Base-by-base conservation (phyloP, 2,888 invertebrate species). In the Drosophila gaucha region DNA sequence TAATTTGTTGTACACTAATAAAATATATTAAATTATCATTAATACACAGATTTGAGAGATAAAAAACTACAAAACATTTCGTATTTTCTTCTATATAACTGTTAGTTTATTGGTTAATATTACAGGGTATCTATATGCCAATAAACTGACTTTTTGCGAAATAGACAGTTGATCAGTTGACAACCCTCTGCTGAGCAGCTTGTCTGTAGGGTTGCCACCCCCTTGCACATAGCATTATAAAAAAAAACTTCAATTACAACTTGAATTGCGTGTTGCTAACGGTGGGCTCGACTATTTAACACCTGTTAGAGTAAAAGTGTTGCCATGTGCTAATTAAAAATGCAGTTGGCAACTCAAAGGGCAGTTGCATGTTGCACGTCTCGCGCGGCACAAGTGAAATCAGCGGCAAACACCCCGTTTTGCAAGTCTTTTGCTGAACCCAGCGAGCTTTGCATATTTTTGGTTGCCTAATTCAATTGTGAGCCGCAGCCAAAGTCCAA, bases 261-360 rank as follows among this genome's bases (percentile, higher is more conserved):
- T 67, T 57, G 39, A 70, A 62, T 84, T 70, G 88, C 82, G 74
- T 80, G 87, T 50, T 54, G 47, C 12, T 9, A 33, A 22, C 20
- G 28, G 50, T 54, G 55, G 77, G 60, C 66, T 64, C 41, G 63
- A 64, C 87, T 74, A 86, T 74, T 88, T 86, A 88, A 52, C 89
- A 88, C 89, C 84, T 85, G 84, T 86, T 67, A 86, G 82, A 82
- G 78, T 39, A 83, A 69, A 75, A 75, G 77, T 83, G 71, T 70
- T 71, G 67, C 67, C 71, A 58, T 69, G 63, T 60, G 58, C 67
- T 78, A 80, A 80, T 80, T 80, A 82, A 74, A 80, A 82, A 82
- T 72, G 72, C 83, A 74, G 36, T 22, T 38, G 49, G 64, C 52
- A 72, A 63, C 72, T 78, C 67, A 67, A 68, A 55, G 36, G 38